These are phyloP conservation scores for Trachelipus rathkii DNA, from an alignment of 1,140 invertebrate species.

Conservation along the genomic window DNA sequence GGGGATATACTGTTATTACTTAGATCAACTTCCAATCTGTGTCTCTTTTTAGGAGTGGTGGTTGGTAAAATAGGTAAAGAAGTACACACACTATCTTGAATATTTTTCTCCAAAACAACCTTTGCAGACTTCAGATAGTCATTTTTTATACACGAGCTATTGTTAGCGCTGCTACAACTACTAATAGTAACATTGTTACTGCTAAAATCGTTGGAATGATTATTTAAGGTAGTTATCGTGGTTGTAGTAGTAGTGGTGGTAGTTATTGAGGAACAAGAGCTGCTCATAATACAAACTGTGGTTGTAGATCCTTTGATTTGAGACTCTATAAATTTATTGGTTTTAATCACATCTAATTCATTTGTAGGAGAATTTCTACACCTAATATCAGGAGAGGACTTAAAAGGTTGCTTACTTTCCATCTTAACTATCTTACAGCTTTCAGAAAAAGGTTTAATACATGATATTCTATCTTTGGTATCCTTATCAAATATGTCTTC, in stretches of 20 bases:
- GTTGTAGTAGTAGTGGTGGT: neutral
- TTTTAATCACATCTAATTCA: neutral
- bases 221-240: too few relatives aligned
- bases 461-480: neutral
- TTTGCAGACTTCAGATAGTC: neutral
- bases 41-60: constrained; percentile 59
- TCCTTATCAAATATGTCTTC: neutral
- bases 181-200: neutral
- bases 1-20: neutral
- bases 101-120: neutral
- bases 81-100: neutral
- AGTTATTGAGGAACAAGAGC: neutral
- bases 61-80: constrained; percentile 24
- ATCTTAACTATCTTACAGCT: neutral
- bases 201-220: neutral
- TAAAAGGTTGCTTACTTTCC: neutral
- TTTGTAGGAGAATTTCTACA: neutral
- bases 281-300: neutral
- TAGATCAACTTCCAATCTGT: constrained; percentile 52
- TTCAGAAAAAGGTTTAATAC: neutral
- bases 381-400: neutral
- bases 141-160: neutral
- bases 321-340: neutral
- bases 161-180: neutral
- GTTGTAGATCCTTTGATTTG: neutral